Evolutionary conservation across 2,113 vertebrate species (phyloP), one percentile per base, ranked within the genome.

Genomic region (Urocitellus parryii): DNA sequence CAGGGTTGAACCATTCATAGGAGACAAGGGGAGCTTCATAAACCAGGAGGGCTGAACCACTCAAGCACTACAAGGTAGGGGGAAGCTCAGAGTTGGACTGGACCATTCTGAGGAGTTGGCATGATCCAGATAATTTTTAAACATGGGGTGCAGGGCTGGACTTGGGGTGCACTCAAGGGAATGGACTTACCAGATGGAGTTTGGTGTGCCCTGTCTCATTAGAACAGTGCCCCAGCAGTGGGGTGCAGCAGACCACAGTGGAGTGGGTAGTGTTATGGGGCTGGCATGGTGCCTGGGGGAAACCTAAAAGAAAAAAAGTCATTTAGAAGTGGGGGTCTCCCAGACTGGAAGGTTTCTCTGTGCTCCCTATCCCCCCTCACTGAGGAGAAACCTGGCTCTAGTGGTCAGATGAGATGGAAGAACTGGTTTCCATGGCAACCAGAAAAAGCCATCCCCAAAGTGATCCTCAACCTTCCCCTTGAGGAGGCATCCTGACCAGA

Each of bases 171-270:
- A 92, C 45, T 65, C 56, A 39, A 79, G n/a, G 56, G 34, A 77
- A 39, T 76, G 58, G 37, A 96, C 97, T 98, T 98, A 98, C 97
- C 97, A 96, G 90, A 91, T 96, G 95, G 91, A 90, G 90, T 78
- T 74, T 84, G 89, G 27, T 95, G 89, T 95, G 87, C 78, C 45
- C 95, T 88, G 91, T 96, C 83, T 97, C 97, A 98, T 98, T 97
- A 95, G 96, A 97, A 97, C 90, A 95, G 90, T 56, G 79, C 90
- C 96, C 97, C 97, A 94, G 82, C 11, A 70, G 39, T 79, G 93
- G 94, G 91, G 91, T 95, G 83, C 90, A 96, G 94, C 97, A 95
- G 82, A 95, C 95, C 83, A 42, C 45, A 9, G 79, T 88, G 65
- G 63, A 72, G 61, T 91, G 63, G 83, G 65, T 73, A 73, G 83